Evolutionary conservation across 2,113 vertebrate genomes (phyloP), one percentile per base, ranked within the genome.

Genomic region (Gobiocypris rarus): DNA sequence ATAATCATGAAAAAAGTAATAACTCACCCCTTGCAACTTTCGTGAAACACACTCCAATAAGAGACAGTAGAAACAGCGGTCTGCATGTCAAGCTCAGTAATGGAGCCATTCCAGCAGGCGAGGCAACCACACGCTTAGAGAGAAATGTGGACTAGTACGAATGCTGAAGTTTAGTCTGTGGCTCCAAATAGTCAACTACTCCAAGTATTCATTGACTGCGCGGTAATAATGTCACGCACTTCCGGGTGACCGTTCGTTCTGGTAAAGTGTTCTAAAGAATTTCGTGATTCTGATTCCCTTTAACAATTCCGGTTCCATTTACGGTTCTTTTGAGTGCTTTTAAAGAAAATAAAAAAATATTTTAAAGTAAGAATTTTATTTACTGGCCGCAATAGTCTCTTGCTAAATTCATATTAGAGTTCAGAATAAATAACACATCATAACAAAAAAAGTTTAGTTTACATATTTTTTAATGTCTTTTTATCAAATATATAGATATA

Each of bases 61-160:
- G 59, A 80, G 43, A 5, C 26, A 80, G 26, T 3, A 80, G 43
- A 67, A 80, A 24, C 24, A 80, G 15, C 17, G 19, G 17, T 52
- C 5, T 80, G 22, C 59, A 50, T 3, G 78, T 22, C 41, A 17
- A 34, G 26, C 11, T 26, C 15, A 67, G 26, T 4, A 31, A 65
- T 52, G 78, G 59, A 52, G 59, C 43, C 78, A 80, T 80, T 80
- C 43, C 61, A 80, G 54, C 75, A 61, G 75, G 5, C 34, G 75
- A 78, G 28, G 54, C 54, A 24, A 52, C 11, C 56, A 28, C 31
- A 43, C 58, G 24, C n/a, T 43, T 17, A 9, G 17, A 75, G 38
- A 34, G 76, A 19, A 28, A 26, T 24, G 14, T 63, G 58, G n/a
- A 45, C 41, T 19, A 38, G 11, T 78, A 1, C 54, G 56, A 63